Evolutionary conservation across 2,797 vertebrate species (phyloP), one percentile per base, ranked within the genome.

Genomic region (Lepus oiostolus): DNA sequence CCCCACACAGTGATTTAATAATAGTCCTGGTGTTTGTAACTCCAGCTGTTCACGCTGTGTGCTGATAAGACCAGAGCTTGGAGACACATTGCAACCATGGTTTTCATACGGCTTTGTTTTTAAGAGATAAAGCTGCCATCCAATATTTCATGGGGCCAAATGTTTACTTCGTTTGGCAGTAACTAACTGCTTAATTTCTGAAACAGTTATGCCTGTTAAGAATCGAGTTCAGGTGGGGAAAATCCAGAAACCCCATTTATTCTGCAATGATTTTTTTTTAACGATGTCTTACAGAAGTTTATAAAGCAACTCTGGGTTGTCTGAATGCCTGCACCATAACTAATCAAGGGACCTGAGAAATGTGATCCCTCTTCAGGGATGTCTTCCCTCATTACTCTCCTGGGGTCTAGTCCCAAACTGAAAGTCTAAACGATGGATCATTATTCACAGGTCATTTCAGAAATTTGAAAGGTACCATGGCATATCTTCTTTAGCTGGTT

Each of bases 71-170:
- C 94, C 90, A 7, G 58, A 96, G 83, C 91, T 96, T 75, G 79
- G 93, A 97, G 71, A 52, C 80, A 95, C n/a, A 30, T 80, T 97
- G 91, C 80, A 30, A 0, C 0, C 6, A 80, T 26, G 28, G 30
- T 94, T 96, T 95, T 97, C 38, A 93, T 87, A 75, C 95, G 90
- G 80, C 93, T 97, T 96, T 98, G 95, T 96, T 97, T 98, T 96
- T 90, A 93, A 85, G 84, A 96, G 94, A 93, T 81, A 95, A 96
- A 97, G 71, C 84, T 95, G 93, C 67, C 84, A 88, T 93, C 81
- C 28, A 28, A 0, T 96, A 63, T 97, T 97, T 97, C 96, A 96
- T 22, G 52, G 86, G 96, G 89, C 94, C 95, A 96, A 97, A 62
- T 94, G 81, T 97, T 97, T 96, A 80, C 92, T 97, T 82, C 77